Percentiles rank a stretch among this genome's conserved stretches.
Evolutionary conservation across 2,888 invertebrate species (phyloP).

Genomic region (Euplagia quadripunctaria): DNA sequence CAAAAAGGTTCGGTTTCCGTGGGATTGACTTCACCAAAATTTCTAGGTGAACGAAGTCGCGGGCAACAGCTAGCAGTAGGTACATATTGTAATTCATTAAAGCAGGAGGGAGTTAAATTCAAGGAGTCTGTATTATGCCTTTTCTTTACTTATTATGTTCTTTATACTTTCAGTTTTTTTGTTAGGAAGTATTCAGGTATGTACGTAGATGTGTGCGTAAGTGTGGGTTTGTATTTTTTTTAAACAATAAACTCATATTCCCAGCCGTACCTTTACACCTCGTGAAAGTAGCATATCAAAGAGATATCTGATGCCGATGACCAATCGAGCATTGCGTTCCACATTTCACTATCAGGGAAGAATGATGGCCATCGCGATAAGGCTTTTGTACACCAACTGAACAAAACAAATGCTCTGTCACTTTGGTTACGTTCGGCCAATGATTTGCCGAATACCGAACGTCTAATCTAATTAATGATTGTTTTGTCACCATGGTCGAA

Average conservation of each 20-base stretch:
- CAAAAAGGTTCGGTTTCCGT: too few species aligned
- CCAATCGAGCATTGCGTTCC: constrained; percentile 12
- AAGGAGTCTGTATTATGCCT: too few species aligned
- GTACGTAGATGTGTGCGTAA: too few species aligned
- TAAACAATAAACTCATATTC: background rate
- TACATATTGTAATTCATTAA: too few species aligned
- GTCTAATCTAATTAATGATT: constrained; percentile 78
- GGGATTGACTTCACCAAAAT: too few species aligned
- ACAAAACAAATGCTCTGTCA: constrained; percentile 69
- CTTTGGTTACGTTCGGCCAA: constrained; percentile 64
- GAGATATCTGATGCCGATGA: background rate
- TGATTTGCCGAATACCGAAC: constrained; percentile 70
- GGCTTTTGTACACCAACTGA: constrained; percentile 40
- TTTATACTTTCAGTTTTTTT: too few species aligned
- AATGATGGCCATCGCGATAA: constrained; percentile 38
- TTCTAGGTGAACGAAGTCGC: too few species aligned
- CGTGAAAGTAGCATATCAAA: background rate
- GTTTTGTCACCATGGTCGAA: constrained; percentile 73
- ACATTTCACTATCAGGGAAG: constrained; percentile 23
- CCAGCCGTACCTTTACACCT: background rate
- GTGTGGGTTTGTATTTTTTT: background rate
- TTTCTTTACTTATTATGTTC: too few species aligned
- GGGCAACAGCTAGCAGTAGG: too few species aligned
- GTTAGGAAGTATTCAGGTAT: too few species aligned
- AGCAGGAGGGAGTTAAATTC: too few species aligned